Base-by-base conservation (phyloP, 2,113 vertebrate species). In the Ctenomys sociabilis region DNA sequence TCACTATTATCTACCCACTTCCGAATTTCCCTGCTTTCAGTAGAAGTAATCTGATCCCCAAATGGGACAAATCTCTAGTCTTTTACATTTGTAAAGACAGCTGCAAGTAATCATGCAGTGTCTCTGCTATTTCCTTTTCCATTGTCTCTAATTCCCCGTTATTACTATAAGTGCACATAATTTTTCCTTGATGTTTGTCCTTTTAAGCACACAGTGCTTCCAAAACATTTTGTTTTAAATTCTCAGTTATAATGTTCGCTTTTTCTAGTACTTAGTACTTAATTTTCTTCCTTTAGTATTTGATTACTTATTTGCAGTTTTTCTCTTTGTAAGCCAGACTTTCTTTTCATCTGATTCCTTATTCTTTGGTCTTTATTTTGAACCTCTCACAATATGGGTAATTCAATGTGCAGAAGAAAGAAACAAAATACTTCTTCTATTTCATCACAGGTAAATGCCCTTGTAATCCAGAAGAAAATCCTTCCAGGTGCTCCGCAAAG, bases 51-150 rank as follows among this genome's bases (percentile, higher is more conserved):
- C 54, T 95, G 90, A 97, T 77, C n/a, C 14, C 32, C 28, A 97
- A 97, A 91, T 72, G 28, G 19, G 35, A 82, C 57, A 40, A n/a
- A 90, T 89, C 77, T 94, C 43, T 97, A 86, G 17, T 26, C 88
- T 97, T 96, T 52, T 93, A 77, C 88, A 86, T 35, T 52, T 97
- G 82, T 95, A 93, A 97, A 97, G 66, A 97, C 90, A 98, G n/a
- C 40, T 92, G 45, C 43, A 95, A 96, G 12, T 93, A 93, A 93
- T 98, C 95, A 95, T 95, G 97, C 66, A 84, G 43, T 40, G 30
- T 95, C 54, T 85, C 22, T 84, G 13, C 72, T 93, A 75, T 96
- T 98, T 98, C 96, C 90, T 97, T 94, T 92, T 75, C 73, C 77
- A 24, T 92, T 96, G n/a, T 95, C 85, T 97, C 66, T 93, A 95